Conservation (phyloP, 2,797 vertebrate genomes). For the Syngnathus rostellatus region DNA sequence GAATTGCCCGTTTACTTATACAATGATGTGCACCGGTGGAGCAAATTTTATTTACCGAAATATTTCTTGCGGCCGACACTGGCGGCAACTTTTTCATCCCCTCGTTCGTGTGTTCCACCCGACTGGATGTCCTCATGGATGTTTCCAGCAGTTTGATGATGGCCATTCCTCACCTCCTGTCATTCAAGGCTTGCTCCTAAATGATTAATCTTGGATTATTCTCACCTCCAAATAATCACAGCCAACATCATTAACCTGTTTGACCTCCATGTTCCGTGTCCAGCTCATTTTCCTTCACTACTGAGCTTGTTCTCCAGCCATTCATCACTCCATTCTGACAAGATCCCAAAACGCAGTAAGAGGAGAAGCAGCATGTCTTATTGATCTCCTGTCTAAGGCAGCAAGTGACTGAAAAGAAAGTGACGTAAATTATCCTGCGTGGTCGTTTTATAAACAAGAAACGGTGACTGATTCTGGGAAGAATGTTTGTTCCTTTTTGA, state of each 20-base stretch:
- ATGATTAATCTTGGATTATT: constrained; percentile 58
- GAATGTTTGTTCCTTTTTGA: neutral
- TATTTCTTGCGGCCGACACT: neutral
- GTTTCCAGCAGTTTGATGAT: constrained; percentile 37
- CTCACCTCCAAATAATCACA: constrained; percentile 61
- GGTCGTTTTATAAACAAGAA: constrained; percentile 13
- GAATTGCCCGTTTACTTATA: neutral
- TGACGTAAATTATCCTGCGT: constrained; percentile 37
- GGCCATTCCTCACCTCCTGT: constrained; percentile 44
- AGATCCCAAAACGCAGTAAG: constrained; percentile 53
- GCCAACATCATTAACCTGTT: constrained; percentile 57
- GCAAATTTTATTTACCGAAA: neutral
- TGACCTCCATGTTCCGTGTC: constrained; percentile 47
- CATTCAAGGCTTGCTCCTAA: constrained; percentile 38
- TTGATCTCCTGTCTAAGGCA: constrained; percentile 65
- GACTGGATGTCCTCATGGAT: neutral
- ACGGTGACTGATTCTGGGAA: neutral
- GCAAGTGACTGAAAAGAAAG: constrained; percentile 51
- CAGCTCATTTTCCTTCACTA: constrained; percentile 49
- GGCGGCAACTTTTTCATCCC: neutral
- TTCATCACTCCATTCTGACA: constrained; percentile 65
- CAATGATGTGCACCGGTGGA: neutral
- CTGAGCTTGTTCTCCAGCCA: constrained; percentile 48
- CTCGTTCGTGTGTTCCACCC: neutral
- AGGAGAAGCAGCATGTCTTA: constrained; percentile 57